These are phyloP conservation scores for Microtus montanus DNA, from an alignment of 2,113 vertebrate genomes.

Conservation along the genomic window DNA sequence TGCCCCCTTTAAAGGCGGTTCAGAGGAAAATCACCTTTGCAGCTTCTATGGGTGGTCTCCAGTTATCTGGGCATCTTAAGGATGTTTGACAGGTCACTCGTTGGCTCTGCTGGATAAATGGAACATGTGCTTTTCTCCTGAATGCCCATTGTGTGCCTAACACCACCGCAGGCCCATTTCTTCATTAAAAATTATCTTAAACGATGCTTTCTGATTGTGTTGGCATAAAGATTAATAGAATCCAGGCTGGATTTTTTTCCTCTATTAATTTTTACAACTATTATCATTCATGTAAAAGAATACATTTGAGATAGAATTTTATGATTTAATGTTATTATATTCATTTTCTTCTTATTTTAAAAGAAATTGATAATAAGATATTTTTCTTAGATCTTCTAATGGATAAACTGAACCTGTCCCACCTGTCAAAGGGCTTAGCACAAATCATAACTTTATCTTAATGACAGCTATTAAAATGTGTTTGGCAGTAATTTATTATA, in stretches of 20 bases:
- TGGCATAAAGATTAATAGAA: background rate
- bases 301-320: background rate
- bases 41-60: background rate
- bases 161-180: background rate
- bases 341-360: conserved; percentile 49
- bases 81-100: background rate
- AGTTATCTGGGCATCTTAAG: background rate
- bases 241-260: background rate
- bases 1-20: background rate
- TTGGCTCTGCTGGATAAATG: background rate
- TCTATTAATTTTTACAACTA: background rate
- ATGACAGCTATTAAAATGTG: background rate
- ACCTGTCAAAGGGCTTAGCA: background rate
- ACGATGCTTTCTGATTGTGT: background rate
- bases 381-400: background rate
- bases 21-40: background rate
- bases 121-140: background rate
- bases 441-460: background rate
- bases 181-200: background rate
- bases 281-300: background rate
- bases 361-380: background rate
- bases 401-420: background rate
- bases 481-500: conserved; percentile 1
- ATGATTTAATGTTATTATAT: conserved; percentile 15
- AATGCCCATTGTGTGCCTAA: background rate